Conservation (phyloP, 2,888 invertebrate species). For the Conistra vaccinii region DNA sequence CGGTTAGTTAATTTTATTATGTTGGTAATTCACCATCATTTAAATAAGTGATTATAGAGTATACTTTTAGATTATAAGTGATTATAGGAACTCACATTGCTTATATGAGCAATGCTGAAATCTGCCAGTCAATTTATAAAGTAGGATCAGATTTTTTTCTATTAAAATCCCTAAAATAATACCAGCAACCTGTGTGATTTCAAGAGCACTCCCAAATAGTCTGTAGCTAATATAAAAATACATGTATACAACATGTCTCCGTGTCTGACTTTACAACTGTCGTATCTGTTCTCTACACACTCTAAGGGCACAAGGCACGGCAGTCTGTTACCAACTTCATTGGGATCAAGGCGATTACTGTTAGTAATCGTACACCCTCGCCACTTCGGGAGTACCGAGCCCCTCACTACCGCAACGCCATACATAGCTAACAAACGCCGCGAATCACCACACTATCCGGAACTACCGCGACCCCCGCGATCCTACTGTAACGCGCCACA, state of each 20-base stretch:
- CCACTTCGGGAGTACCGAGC: slow-evolving; percentile 79
- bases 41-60: background rate
- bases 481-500: slow-evolving; percentile 57
- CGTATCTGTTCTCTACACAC: slow-evolving; percentile 64
- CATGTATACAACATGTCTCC: too few species aligned
- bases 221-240: background rate
- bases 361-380: slow-evolving; percentile 86
- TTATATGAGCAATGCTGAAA: background rate
- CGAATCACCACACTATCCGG: slow-evolving; percentile 71
- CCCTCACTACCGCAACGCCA: slow-evolving; percentile 76
- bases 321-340: slow-evolving; percentile 87
- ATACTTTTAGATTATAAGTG: background rate
- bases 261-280: slow-evolving; percentile 33
- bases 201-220: background rate
- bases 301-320: slow-evolving; percentile 72
- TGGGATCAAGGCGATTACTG: slow-evolving; percentile 88
- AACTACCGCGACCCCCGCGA: slow-evolving; percentile 70
- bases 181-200: background rate
- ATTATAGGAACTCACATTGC: background rate
- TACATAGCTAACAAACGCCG: slow-evolving; percentile 74
- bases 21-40: background rate
- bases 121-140: background rate
- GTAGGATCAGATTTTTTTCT: background rate
- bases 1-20: background rate
- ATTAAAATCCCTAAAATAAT: background rate